Evolutionary conservation across 1,140 invertebrate species (phyloP).

Genomic region (Caenorhabditis remanei): DNA sequence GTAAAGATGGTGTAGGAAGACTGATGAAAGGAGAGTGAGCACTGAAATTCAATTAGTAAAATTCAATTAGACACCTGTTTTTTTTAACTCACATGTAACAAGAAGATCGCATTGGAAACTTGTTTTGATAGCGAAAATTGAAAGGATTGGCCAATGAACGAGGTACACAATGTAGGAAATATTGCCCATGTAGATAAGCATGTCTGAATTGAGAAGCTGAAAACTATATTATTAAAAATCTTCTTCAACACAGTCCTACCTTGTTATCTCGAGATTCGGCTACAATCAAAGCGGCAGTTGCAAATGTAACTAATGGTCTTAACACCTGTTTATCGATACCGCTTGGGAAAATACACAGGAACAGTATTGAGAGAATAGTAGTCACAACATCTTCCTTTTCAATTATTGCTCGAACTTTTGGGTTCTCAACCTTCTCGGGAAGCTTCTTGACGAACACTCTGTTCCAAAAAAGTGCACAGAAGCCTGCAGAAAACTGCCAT

Average conservation of each 20-base stretch:
- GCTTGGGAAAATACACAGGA: background rate
- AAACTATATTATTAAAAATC: background rate
- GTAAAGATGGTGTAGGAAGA: background rate
- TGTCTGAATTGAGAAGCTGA: slow-evolving; percentile 2
- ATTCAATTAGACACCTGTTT: background rate
- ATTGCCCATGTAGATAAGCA: slow-evolving; percentile 19
- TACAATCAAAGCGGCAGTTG: background rate
- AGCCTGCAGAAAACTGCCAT: slow-evolving; percentile 50
- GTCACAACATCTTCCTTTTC: slow-evolving; percentile 7
- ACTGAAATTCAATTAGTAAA: background rate
- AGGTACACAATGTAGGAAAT: slow-evolving; percentile 55
- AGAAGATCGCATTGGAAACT: background rate
- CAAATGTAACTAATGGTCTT: background rate
- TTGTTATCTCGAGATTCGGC: background rate
- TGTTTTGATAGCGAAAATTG: background rate
- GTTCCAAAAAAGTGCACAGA: background rate
- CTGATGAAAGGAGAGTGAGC: background rate
- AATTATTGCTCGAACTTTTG: background rate
- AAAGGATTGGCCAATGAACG: slow-evolving; percentile 43
- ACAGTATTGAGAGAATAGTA: background rate
- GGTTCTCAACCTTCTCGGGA: background rate
- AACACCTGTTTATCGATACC: background rate
- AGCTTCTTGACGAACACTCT: background rate
- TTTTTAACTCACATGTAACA: background rate
- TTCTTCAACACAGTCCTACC: background rate